phyloP scores from a whole-genome alignment of 2,113 vertebrate species.

The Rattus rattus region DNA sequence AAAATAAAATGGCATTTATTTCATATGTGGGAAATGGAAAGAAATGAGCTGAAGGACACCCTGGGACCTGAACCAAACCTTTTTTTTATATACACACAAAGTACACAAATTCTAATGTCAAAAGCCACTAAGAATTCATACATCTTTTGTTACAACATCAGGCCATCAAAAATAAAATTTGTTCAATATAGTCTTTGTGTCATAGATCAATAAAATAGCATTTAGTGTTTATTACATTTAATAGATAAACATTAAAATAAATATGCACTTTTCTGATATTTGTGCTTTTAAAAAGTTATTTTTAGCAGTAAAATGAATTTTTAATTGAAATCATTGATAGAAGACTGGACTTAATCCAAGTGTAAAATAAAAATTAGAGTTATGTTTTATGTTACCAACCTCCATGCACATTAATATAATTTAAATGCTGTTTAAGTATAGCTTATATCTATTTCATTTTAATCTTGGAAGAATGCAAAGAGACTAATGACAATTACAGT shows the following conservation, averaged over 20 bases:
- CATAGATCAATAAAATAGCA: neutral
- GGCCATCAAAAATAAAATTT: neutral
- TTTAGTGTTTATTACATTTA: neutral
- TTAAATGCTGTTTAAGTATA: constrained; percentile 43
- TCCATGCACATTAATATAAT: constrained; percentile 51
- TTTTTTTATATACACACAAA: neutral
- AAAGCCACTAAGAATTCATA: neutral
- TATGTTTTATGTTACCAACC: constrained; percentile 51
- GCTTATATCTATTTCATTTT: constrained; percentile 26
- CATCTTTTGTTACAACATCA: neutral
- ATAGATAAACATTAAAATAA: constrained; percentile 48
- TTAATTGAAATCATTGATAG: constrained; percentile 55
- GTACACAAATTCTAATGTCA: neutral
- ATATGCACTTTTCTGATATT: neutral
- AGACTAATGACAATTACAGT: constrained; percentile 45
- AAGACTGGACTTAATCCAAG: constrained; percentile 48
- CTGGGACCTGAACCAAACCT: neutral
- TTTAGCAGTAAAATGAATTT: constrained; percentile 41
- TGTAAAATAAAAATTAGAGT: constrained; percentile 67
- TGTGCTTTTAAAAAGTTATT: constrained; percentile 41
- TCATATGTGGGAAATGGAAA: neutral
- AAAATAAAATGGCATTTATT: neutral
- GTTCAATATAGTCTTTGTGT: neutral
- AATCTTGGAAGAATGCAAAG: constrained; percentile 27
- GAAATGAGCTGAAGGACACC: neutral